Percentiles rank a stretch among this genome's conserved stretches.
phyloP scores from a whole-genome alignment of 2,113 vertebrate genomes.

The Damaliscus lunatus region DNA sequence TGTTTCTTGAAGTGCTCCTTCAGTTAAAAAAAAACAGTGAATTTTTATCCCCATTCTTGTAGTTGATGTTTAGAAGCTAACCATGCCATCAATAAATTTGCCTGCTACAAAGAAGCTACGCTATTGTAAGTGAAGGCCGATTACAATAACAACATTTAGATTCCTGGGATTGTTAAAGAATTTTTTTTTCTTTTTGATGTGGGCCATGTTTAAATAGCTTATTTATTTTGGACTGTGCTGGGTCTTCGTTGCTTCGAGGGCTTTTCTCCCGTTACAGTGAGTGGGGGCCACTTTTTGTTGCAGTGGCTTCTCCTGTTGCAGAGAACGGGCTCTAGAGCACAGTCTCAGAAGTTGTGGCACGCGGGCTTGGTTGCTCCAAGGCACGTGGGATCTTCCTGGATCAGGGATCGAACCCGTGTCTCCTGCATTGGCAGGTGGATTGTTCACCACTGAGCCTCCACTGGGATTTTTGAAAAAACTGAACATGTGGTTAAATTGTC shows the following conservation, averaged over 20 bases:
- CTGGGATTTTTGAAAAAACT: constrained; percentile 17
- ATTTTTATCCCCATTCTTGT: constrained; percentile 18
- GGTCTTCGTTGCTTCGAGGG: neutral
- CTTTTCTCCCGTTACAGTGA: neutral
- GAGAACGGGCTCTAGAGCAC: neutral
- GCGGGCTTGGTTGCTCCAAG: neutral
- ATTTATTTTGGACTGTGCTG: neutral
- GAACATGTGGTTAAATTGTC: neutral
- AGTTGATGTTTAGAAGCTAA: neutral
- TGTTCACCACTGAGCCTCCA: neutral
- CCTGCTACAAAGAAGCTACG: neutral
- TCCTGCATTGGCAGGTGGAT: neutral
- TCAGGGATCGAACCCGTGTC: neutral
- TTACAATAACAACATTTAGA: neutral
- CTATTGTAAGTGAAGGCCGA: neutral
- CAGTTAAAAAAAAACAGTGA: neutral
- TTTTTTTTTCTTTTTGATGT: neutral
- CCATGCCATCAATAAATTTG: neutral
- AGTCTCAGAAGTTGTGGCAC: neutral
- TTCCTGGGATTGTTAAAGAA: neutral
- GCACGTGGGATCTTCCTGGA: neutral
- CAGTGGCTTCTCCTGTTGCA: neutral
- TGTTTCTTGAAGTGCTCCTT: neutral
- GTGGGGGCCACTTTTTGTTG: neutral
- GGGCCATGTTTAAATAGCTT: neutral